These are phyloP conservation scores for Phataginus tetradactyla DNA, from an alignment of 2,797 vertebrate genomes.

Conservation along the genomic window DNA sequence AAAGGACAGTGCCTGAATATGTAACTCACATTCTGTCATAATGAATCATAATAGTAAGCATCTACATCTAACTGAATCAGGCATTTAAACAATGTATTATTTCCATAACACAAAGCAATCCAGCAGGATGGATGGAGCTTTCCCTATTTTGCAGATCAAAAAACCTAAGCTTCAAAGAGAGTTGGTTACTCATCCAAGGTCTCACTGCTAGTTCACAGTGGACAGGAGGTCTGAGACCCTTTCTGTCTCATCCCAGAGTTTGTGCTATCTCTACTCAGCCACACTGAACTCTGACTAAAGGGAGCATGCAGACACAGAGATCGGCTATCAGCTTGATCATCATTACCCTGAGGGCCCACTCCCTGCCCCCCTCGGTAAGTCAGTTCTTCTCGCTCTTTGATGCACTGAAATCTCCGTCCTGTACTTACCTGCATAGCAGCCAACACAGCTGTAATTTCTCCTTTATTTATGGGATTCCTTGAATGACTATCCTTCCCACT, in stretches of 20 bases:
- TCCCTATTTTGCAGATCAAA: not conserved
- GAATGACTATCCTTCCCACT: not conserved
- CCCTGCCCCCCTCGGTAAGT: not conserved
- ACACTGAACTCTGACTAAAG: not conserved
- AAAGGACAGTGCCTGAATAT: not conserved
- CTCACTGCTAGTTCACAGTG: not conserved
- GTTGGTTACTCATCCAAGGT: not conserved
- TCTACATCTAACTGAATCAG: not conserved
- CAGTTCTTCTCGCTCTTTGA: not conserved
- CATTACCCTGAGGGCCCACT: not conserved
- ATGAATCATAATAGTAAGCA: not conserved
- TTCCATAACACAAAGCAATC: not conserved
- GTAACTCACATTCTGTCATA: not conserved
- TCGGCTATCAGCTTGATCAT: not conserved
- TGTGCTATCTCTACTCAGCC: not conserved
- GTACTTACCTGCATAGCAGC: not conserved
- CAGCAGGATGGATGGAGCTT: not conserved
- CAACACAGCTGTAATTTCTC: not conserved
- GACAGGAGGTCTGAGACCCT: not conserved
- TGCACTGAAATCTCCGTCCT: not conserved
- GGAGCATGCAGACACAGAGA: not conserved
- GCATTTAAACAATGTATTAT: not conserved
- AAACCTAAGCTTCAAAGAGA: constrained; percentile 18
- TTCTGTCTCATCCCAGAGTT: not conserved
- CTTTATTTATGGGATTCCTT: not conserved